Percentiles rank a stretch among this genome's conserved stretches.
Evolutionary conservation across 2,797 vertebrate species (phyloP).

Genomic region (Myripristis jacobus): DNA sequence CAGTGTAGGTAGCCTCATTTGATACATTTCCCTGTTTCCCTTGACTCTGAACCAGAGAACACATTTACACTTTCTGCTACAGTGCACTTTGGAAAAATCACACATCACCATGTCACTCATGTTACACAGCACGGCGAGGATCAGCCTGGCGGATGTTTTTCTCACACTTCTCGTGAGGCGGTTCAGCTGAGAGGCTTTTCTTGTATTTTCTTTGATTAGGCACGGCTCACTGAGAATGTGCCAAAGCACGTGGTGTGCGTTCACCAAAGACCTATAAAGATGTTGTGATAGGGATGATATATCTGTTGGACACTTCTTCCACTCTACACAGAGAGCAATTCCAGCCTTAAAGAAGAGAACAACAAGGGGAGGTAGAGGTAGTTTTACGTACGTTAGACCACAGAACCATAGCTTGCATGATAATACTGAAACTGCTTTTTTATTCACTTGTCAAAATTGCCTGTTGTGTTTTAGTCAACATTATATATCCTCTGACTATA

Average conservation of each 20-base stretch:
- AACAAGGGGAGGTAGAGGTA: not conserved
- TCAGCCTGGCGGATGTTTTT: constrained; percentile 27
- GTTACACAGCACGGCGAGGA: constrained; percentile 10
- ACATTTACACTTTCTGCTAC: constrained; percentile 22
- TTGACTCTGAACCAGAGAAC: constrained; percentile 36
- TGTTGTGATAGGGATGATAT: not conserved
- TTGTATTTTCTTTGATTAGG: constrained; percentile 35
- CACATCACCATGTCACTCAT: constrained; percentile 11
- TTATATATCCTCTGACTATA: not conserved
- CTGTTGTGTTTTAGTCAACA: constrained; percentile 16
- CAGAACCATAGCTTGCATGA: not conserved
- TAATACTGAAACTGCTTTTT: not conserved
- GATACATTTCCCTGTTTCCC: constrained; percentile 22
- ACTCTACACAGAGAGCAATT: not conserved
- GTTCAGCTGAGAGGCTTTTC: constrained; percentile 35
- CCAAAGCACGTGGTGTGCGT: constrained; percentile 13
- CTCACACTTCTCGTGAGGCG: constrained; percentile 38
- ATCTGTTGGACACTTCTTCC: not conserved
- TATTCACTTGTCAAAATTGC: not conserved
- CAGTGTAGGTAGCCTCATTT: constrained; percentile 14
- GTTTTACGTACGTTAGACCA: not conserved
- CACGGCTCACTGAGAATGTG: constrained; percentile 21
- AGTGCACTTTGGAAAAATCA: constrained; percentile 15
- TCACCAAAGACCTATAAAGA: constrained; percentile 4
- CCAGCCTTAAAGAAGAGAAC: not conserved